A percentile compares a stretch with the other conserved stretches of the same genome.
Evolutionary conservation across 2,113 vertebrate genomes (phyloP).

Genomic region (Tyrannus savana): DNA sequence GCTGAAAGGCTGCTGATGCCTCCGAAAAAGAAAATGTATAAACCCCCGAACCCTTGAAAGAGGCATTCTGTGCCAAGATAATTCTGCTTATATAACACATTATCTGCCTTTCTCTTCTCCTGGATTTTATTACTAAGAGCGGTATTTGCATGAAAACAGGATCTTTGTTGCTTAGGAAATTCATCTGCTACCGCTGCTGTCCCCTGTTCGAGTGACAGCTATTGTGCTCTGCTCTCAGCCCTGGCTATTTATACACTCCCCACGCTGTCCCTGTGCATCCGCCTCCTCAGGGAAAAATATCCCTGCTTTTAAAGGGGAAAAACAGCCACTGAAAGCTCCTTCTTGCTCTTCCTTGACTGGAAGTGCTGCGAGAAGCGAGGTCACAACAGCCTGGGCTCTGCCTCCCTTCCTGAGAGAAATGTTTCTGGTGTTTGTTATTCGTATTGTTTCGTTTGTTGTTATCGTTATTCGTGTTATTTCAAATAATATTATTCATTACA

Average conservation of each 20-base stretch:
- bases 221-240: constrained; percentile 3
- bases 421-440: background rate
- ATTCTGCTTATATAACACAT: constrained; percentile 59
- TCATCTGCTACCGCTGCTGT: constrained; percentile 1
- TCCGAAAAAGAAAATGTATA: background rate
- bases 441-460: too few species aligned
- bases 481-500: background rate
- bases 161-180: constrained; percentile 60
- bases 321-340: background rate
- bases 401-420: background rate
- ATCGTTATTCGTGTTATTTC: background rate
- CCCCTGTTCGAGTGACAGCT: constrained; percentile 39
- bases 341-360: background rate
- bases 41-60: constrained; percentile 3
- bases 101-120: constrained; percentile 31
- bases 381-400: accelerated
- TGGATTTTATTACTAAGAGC: constrained; percentile 42
- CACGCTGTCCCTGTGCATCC: background rate
- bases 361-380: background rate
- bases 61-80: constrained; percentile 3
- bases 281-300: background rate
- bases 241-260: constrained; percentile 12
- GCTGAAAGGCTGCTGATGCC: background rate
- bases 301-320: background rate
- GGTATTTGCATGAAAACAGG: constrained; percentile 68